A percentile compares a stretch with the other conserved stretches of the same genome.
Evolutionary conservation across 2,888 invertebrate genomes (phyloP).

Genomic region (Bombylius major): DNA sequence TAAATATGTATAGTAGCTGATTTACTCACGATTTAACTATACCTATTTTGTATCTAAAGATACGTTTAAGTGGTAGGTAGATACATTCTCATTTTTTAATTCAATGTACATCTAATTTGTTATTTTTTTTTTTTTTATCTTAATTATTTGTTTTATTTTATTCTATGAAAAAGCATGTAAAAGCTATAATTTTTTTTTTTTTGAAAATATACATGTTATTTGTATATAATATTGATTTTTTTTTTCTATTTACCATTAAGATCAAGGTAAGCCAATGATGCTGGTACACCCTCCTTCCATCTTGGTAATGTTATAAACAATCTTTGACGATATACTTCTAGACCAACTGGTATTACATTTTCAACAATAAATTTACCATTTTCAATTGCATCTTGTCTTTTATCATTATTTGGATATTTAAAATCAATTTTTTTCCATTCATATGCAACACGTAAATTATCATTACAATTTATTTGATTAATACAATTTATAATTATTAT

Average conservation of each 20-base stretch:
- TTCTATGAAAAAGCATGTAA: no score
- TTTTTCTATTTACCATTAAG: slow-evolving; percentile 45
- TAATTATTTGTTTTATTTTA: no score
- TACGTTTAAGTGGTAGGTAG: no score
- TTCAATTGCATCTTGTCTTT: slow-evolving; percentile 45
- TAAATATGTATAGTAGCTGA: no score
- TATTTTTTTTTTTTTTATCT: no score
- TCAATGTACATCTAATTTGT: no score
- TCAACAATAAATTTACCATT: slow-evolving; percentile 50
- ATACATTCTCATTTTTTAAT: no score
- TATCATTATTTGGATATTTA: slow-evolving; percentile 45
- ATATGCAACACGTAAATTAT: slow-evolving; percentile 54
- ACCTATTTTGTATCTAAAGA: no score
- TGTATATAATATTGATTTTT: neutral
- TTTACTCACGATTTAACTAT: no score
- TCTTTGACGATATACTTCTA: slow-evolving; percentile 55
- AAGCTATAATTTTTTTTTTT: neutral
- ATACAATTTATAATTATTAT: neutral
- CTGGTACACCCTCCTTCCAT: slow-evolving; percentile 62
- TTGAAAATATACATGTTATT: neutral
- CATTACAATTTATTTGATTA: slow-evolving; percentile 34
- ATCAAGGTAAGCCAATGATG: slow-evolving; percentile 60
- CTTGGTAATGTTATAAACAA: slow-evolving; percentile 62
- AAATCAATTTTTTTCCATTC: slow-evolving; percentile 65
- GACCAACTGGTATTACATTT: slow-evolving; percentile 60